Percentiles rank a stretch among this genome's conserved stretches.
These are phyloP conservation scores for Darevskia mixta DNA, from an alignment of 2,797 vertebrate genomes.

Conservation along the genomic window DNA sequence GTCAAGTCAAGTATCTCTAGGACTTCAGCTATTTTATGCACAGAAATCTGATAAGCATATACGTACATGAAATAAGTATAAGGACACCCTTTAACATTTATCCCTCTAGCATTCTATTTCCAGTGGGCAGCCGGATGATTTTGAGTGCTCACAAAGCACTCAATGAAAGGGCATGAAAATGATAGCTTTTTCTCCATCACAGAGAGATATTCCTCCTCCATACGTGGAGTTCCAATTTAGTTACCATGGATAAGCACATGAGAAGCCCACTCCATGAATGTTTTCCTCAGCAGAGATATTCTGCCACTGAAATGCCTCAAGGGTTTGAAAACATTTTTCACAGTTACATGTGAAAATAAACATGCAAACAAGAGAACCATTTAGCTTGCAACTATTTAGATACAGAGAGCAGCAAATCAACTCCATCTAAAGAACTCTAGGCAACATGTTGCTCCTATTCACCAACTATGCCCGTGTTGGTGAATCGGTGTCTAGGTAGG, in stretches of 20 bases:
- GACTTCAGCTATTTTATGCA: neutral
- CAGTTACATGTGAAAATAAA: no score
- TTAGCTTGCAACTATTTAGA: no score
- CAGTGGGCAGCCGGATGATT: neutral
- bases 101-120: neutral
- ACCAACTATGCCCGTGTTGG: neutral
- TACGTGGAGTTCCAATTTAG: neutral
- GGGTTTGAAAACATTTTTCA: neutral
- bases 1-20: neutral
- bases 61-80: neutral
- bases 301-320: conserved; percentile 2
- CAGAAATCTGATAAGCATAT: neutral
- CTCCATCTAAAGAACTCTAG: neutral
- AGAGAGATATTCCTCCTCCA: neutral
- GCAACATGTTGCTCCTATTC: neutral
- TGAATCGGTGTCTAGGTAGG: neutral
- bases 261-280: no score
- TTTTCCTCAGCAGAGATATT: conserved; percentile 15
- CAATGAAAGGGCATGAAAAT: neutral
- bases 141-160: neutral
- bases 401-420: neutral
- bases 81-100: neutral
- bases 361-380: neutral
- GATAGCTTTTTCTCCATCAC: neutral
- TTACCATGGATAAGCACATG: neutral